Base-by-base conservation (phyloP, 2,888 invertebrate genomes). In the Prionchulus punctatus region DNA sequence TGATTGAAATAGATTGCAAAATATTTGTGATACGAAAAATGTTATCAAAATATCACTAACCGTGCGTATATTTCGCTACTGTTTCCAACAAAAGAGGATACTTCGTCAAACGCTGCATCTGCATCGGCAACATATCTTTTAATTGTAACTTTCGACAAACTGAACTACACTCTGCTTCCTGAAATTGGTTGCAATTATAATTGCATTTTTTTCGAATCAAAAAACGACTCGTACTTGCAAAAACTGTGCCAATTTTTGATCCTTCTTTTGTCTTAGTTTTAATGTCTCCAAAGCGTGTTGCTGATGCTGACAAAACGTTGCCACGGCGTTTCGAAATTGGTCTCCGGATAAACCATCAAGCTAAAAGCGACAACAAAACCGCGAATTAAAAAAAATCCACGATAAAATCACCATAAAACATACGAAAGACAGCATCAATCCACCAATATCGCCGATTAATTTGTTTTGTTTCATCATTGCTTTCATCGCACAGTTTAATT, bases 241-340 rank as follows among this genome's bases (percentile, higher is more conserved):
- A 71, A 88, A 84, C 66, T 78, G 77, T 63, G 85, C 81, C 63
- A 89, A 78, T 67, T 85, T 86, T 58, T 82, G 81, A 73, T 86
- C 86, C 72, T 86, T 84, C 64, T 83, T 81, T 47, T 86, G 78
- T 7, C 82, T 75, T 67, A 83, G 82, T 60, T 85, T 80, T 59
- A 92, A 77, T 2, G 81, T 78, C 62, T 89, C 88, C 55, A 90
- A 75, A 1, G 87, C 88, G 66, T 84, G 80, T 61, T 88, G 84
- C 73, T 92, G 92, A n/a, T 85, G 81, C 64, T 86, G 82, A 71
- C 90, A 90, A 74, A 89, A 92, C 23, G 78, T 80, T 1, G 88
- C 82, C 26, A 87, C 85, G 0, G 82, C 80, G 57, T 80, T 78
- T 72, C 84, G 83, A 62, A 86, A 81, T 0, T 77, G 72, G 59